Evolutionary conservation across 2,888 invertebrate genomes (phyloP), one percentile per base, ranked within the genome.

Genomic region (Polymixis flavicincta): DNA sequence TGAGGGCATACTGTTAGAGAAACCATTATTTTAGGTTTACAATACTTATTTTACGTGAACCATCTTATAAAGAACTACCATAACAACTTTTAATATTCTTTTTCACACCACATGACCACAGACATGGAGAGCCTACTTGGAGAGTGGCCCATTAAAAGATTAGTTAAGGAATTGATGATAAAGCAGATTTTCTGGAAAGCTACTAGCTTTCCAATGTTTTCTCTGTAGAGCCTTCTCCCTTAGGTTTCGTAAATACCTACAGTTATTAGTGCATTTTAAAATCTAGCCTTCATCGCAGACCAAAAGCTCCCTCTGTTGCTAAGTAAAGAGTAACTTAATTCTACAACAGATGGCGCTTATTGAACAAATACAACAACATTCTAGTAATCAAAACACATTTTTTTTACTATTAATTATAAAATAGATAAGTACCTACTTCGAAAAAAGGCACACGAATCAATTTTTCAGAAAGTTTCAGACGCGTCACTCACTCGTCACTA

Each of bases 271-370:
- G 13, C 32, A n/a, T 19, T 50, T n/a, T n/a, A n/a, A n/a, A n/a
- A 19, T 1, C n/a, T 45, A 50, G 22, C 8, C 7, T 6, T 25
- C n/a, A 50, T 25, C 11, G 0, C 55, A 6, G 17, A 13, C 14
- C 32, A 63, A 63, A 55, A 55, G 13, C 50, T 50, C 55, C 76
- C 50, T 55, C 77, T 76, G 22, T 70, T 48, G 22, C 63, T 42
- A 6, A 3, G 9, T 55, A 22, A 22, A 14, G 2, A 11, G 4
- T n/a, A 19, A 19, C 45, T n/a, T 48, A 14, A 28, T 71, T 60
- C 6, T 17, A 54, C 14, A n/a, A 78, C 19, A 78, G 71, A 65
- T 22, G 64, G 64, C 71, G 57, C 71, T 59, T 22, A 22, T 52
- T 42, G 9, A 28, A 11, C 9, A 6, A 71, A 19, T 45, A 2